Evolutionary conservation across 2,797 vertebrate genomes (phyloP), one percentile per base, ranked within the genome.

Genomic region (Garrulus glandarius): DNA sequence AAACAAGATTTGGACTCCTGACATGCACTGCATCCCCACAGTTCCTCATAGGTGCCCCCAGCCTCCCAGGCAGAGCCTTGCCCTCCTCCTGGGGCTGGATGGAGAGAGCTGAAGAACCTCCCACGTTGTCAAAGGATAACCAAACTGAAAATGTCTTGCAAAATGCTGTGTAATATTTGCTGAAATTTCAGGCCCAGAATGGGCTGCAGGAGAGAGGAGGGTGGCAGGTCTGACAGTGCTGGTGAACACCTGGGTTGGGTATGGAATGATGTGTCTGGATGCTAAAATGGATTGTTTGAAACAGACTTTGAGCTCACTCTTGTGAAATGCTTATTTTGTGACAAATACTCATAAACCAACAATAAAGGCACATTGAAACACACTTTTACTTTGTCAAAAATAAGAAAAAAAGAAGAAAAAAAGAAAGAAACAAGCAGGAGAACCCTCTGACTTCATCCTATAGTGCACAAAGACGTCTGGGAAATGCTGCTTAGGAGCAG

Each of bases 101-200:
- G 37, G 36, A 27, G 21, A 57, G 34, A 76, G 68, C 36, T 63
- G 52, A 57, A 57, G 46, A 17, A 32, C 21, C 32, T n/a, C 21
- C 6, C 4, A 3, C 1, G 0, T 5, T 55, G 18, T 21, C 47
- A 70, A 52, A 80, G 22, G 15, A 52, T 2, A 15, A 39, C 18
- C 22, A 52, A 69, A 14, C 16, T 29, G n/a, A 65, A 78, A 78
- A n/a, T 10, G 5, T 5, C 41, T 20, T 37, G 36, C 43, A 53
- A 84, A 89, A 29, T 60, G 10, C 64, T 37, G 32, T 14, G 27
- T 14, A 52, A 23, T 32, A 9, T 32, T 37, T 69, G 60, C 59
- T 72, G 55, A 43, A 49, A 55, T 79, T 30, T 43, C 55, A n/a
- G 34, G 46, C 27, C 32, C 14, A 14, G 56, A 11, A 13, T 2